Percentiles rank a stretch among this genome's conserved stretches.
Conservation (phyloP, 2,888 invertebrate species). For the Caenorhabditis sinica region DNA sequence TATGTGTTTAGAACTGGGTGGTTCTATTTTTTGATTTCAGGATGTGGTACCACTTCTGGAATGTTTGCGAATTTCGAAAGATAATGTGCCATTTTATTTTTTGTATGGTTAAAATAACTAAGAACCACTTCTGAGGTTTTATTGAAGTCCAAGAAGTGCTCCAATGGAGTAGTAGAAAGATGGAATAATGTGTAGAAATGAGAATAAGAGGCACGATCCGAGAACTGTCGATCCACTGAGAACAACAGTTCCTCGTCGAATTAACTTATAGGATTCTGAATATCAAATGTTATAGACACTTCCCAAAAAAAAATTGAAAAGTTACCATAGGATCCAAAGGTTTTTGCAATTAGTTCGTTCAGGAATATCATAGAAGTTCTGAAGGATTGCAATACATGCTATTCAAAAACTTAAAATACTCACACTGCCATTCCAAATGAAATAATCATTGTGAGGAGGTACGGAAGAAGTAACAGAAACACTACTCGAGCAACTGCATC, state of each 20-base stretch:
- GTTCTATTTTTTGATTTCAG: too few relatives aligned
- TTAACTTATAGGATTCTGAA: background rate
- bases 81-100: too few relatives aligned
- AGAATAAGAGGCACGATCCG: slow-evolving; percentile 1
- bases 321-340: background rate
- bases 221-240: slow-evolving; percentile 6
- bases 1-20: too few relatives aligned
- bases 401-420: background rate
- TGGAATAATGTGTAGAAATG: background rate
- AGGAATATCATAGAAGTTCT: background rate
- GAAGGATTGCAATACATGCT: background rate
- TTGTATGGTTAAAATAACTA: too few relatives aligned
- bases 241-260: background rate
- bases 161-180: background rate
- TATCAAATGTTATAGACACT: background rate
- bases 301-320: background rate
- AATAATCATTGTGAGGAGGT: background rate
- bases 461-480: background rate
- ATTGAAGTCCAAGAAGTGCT: background rate
- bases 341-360: background rate
- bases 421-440: slow-evolving; percentile 10
- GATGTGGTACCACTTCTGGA: too few relatives aligned
- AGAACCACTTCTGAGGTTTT: background rate
- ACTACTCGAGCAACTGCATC: background rate
- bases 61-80: too few relatives aligned